A percentile compares a stretch with the other conserved stretches of the same genome.
Conservation (phyloP, 2,888 invertebrate species). For the Drosophila sordidapex region DNA sequence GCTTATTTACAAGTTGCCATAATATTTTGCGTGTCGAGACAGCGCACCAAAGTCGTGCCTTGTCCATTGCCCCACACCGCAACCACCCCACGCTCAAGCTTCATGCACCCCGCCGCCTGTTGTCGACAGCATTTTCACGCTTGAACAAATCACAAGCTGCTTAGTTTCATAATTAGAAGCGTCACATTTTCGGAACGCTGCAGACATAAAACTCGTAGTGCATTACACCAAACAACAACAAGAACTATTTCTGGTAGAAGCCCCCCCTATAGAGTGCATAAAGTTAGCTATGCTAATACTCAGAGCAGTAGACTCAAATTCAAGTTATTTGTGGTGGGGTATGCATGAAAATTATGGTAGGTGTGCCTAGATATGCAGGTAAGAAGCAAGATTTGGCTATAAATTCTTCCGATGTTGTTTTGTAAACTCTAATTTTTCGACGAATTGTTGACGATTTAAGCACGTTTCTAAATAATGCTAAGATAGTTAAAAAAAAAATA, state of each 20-base stretch:
- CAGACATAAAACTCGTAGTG: slow-evolving; percentile 69
- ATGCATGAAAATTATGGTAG: not conserved
- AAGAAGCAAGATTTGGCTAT: not conserved
- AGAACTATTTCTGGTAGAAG: slow-evolving; percentile 32
- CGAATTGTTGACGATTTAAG: not conserved
- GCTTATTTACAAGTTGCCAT: slow-evolving; percentile 81
- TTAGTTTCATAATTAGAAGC: slow-evolving; percentile 81
- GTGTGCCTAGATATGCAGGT: not conserved
- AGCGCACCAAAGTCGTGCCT: slow-evolving; percentile 39
- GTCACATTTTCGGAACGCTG: slow-evolving; percentile 73
- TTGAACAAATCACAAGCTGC: slow-evolving; percentile 81
- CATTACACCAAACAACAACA: slow-evolving; percentile 65
- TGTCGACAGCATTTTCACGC: slow-evolving; percentile 81
- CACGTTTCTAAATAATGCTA: not conserved
- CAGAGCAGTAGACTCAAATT: slow-evolving; percentile 36
- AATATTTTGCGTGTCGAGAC: slow-evolving; percentile 76
- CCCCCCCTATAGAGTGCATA: slow-evolving; percentile 36
- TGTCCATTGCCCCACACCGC: slow-evolving; percentile 24
- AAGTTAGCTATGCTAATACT: slow-evolving; percentile 25
- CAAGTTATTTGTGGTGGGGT: not conserved
- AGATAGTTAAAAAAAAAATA: too few relatives aligned
- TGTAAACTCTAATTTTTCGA: not conserved
- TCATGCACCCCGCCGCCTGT: slow-evolving; percentile 43
- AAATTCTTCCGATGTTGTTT: not conserved
- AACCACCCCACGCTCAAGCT: not conserved